Base-by-base conservation (phyloP, 2,797 vertebrate species). In the Chelon labrosus region DNA sequence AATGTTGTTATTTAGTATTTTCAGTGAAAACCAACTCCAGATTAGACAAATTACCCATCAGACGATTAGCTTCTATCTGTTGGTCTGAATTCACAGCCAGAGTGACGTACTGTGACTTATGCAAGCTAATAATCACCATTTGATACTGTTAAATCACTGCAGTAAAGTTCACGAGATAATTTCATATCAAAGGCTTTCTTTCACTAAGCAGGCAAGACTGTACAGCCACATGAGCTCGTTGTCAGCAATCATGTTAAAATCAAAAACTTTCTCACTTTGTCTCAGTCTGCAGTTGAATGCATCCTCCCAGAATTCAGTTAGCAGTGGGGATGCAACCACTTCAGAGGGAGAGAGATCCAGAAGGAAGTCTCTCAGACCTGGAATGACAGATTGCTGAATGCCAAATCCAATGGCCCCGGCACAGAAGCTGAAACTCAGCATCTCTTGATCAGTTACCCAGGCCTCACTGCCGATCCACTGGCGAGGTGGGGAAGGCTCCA, bases 401-500 rank as follows among this genome's bases (percentile, higher is more conserved):
- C 77, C 90, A 72, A 93, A 89, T 49, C 94, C 93, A 10, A 94
- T 75, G 16, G 92, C 84, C 10, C 94, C 92, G 3, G 63, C 25
- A 37, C 81, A 80, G 62, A 86, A 56, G 27, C 59, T 41, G 80
- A 83, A 87, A 2, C 14, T 83, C 16, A 89, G 54, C 63, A 94
- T 49, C 13, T 75, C 56, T 0, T 73, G 56, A 17, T 91, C 69
- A 3, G 90, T 92, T 11, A 93, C 76, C 93, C 93, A 94, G 0
- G 88, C 1, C 64, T 94, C 92, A 7, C 80, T 91, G 35, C 92
- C 92, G 7, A 94, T 83, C 93, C 93, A 94, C 62, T 93, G 91
- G 1, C 89, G 73, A 12, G 75, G 80, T 46, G 91, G 83, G 2
- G 65, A 76, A 3, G 83, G 86, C 22, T 89, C 52, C 1, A 5